Percentiles rank a stretch among this genome's conserved stretches.
Conservation (phyloP, 2,113 vertebrate genomes). For the Ahaetulla prasina region DNA sequence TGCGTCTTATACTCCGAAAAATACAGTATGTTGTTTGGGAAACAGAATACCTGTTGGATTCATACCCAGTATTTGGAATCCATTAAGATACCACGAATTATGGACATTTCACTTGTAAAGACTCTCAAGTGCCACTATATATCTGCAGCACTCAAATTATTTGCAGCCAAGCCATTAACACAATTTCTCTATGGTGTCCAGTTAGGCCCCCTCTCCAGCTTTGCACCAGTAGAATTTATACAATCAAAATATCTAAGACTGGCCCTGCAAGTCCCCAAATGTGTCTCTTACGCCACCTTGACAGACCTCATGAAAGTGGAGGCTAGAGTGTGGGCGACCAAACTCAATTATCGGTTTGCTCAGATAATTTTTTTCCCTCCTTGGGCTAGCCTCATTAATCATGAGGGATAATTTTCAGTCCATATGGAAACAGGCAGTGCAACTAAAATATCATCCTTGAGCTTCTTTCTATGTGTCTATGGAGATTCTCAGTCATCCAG, state of each 20-base stretch:
- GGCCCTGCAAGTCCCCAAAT: neutral
- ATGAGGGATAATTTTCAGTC: neutral
- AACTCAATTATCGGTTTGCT: neutral
- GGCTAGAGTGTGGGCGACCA: neutral
- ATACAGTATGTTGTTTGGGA: neutral
- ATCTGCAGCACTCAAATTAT: neutral
- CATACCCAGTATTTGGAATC: neutral
- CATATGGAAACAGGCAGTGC: neutral
- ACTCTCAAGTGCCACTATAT: neutral
- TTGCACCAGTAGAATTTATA: neutral
- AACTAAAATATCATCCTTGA: neutral
- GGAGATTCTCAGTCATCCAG: no score
- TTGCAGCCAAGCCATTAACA: neutral
- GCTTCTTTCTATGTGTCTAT: neutral
- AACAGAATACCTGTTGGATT: neutral
- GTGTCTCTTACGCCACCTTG: neutral
- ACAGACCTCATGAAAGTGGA: neutral
- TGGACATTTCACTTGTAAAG: neutral
- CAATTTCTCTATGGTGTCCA: neutral
- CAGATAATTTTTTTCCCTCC: neutral
- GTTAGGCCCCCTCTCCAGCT: neutral
- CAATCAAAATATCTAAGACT: neutral
- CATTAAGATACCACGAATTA: neutral
- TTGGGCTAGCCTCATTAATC: neutral
- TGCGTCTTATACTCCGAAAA: no score